phyloP scores from a whole-genome alignment of 2,113 vertebrate species.

The Platysternon megacephalum region DNA sequence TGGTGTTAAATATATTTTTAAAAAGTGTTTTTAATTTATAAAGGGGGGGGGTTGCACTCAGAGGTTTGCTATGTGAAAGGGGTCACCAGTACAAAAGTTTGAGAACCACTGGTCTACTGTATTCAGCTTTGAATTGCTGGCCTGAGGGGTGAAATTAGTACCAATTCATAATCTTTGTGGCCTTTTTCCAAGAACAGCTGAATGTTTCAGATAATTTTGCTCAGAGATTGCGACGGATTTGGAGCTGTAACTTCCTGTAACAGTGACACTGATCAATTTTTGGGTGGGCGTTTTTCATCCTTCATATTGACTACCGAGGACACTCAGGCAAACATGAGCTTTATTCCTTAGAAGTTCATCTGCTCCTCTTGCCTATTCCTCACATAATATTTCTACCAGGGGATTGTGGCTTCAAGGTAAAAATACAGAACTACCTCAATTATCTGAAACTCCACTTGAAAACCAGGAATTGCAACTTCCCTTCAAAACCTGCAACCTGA shows the following conservation, averaged over 20 bases:
- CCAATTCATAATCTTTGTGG: background rate
- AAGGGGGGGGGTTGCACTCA: no score
- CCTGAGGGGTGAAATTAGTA: background rate
- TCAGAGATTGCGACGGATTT: background rate
- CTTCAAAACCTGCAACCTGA: rapidly evolving
- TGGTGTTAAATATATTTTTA: no score
- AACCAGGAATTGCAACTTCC: rapidly evolving
- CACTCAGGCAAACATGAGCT: background rate
- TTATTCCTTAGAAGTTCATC: rapidly evolving
- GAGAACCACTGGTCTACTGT: background rate
- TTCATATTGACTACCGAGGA: background rate
- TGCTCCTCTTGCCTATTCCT: background rate
- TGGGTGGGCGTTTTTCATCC: background rate
- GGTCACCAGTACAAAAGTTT: no score
- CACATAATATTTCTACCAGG: background rate
- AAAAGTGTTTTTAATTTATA: no score
- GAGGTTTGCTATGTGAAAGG: no score
- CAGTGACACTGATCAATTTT: background rate
- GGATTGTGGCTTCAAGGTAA: background rate
- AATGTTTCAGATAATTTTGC: background rate
- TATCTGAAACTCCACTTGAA: rapidly evolving
- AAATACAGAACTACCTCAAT: rapidly evolving
- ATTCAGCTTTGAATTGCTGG: conserved; percentile 4
- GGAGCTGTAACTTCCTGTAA: background rate
- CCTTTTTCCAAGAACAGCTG: conserved; percentile 2